Base-by-base conservation (phyloP, 2,888 invertebrate genomes). In the Dryadula phaetusa region DNA sequence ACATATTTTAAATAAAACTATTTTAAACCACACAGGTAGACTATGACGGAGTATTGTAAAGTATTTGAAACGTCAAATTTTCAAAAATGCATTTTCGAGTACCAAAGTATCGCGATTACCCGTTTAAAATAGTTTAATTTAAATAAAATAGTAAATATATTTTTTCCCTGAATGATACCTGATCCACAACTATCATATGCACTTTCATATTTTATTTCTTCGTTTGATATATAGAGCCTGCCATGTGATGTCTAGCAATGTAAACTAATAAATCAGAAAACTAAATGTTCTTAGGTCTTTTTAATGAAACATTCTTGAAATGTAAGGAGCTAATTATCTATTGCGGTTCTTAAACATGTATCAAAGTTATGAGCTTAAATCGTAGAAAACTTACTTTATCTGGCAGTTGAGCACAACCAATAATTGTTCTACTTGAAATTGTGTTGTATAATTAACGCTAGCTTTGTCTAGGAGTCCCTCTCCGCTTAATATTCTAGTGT, bases 401-500 rank as follows among this genome's bases (percentile, higher is more conserved):
- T 52, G 16, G 16, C 52, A 52, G 49, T 32, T 0, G 28, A 52
- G 52, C 32, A 5, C 40, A n/a, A 16, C 40, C 22, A 56, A 56
- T 56, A 37, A 56, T 25, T 40, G 40, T 7, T 56, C 4, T 40
- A 56, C 16, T 56, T 16, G 56, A 56, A 25, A 25, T 56, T 56
- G 40, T 56, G 40, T 22, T 40, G 22, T 40, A 14, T 22, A 54
- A 54, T 54, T 54, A 37, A 22, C 22, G 37, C 37, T n/a, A 37
- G 54, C 54, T 40, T 56, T 56, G 40, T 40, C 56, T 56, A 40
- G 52, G 40, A 56, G 56, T 40, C 22, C 37, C n/a, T 40, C 40
- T 40, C 25, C 40, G 22, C 22, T 56, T 25, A 56, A n/a, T 56
- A 40, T 40, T 56, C 25, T 37, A 37, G n/a, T n/a, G 22, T 22